Conservation (phyloP, 30 jellyfish, hydroid and myxozoan species). For the Mastigias papua region DNA sequence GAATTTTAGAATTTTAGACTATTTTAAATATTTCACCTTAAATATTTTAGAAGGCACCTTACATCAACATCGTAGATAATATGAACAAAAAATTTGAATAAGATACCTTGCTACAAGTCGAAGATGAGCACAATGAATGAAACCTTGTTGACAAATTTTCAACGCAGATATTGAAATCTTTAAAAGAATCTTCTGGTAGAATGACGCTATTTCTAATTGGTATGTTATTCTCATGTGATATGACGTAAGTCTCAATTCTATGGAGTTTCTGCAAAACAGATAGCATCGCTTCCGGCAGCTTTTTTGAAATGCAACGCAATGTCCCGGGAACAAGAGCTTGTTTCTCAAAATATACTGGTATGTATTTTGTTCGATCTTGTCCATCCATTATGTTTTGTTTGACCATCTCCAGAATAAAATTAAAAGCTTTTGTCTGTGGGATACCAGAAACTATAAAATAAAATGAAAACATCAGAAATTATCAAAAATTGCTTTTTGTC, state of each 20-base stretch:
- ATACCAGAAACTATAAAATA: neutral
- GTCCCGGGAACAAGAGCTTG: constrained; percentile 17
- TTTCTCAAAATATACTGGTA: constrained; percentile 39
- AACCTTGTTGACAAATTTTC: neutral
- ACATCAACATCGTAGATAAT: no score
- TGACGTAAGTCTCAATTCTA: neutral
- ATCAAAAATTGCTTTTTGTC: neutral
- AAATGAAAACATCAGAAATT: neutral
- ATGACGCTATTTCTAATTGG: constrained; percentile 14
- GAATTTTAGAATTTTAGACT: no score
- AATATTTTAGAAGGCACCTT: no score
- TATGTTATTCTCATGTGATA: neutral
- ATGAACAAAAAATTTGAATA: neutral
- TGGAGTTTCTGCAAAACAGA: neutral
- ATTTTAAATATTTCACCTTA: no score
- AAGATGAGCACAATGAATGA: neutral
- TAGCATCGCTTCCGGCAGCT: constrained; percentile 16
- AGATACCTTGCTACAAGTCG: constrained; percentile 10
- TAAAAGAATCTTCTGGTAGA: neutral
- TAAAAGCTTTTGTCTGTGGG: constrained; percentile 15
- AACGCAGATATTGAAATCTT: neutral
- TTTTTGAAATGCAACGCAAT: constrained; percentile 22
- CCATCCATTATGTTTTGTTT: constrained; percentile 21
- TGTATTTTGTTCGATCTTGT: constrained; percentile 31
- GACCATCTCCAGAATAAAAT: constrained; percentile 39